Evolutionary conservation across 2,113 vertebrate species (phyloP).

Genomic region (Phylloscopus trochilus): DNA sequence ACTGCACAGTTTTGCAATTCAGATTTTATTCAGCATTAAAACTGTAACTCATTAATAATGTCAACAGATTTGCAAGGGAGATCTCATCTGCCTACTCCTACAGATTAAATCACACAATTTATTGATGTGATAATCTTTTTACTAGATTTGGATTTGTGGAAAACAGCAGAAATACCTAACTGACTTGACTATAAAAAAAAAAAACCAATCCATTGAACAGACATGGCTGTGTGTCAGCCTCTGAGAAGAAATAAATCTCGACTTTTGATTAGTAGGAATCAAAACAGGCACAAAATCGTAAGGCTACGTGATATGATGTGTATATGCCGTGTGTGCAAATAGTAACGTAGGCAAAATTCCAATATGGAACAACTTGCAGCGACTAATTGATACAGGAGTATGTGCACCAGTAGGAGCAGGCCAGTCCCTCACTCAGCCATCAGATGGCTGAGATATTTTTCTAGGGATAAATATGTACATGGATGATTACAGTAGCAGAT

Average conservation of each 20-base stretch:
- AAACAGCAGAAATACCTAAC: neutral
- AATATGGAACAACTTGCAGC: neutral
- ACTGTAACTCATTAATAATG: neutral
- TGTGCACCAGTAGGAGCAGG: neutral
- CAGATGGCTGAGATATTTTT: slow-evolving; percentile 29
- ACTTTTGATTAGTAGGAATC: neutral
- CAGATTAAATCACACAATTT: neutral
- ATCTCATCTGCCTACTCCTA: neutral
- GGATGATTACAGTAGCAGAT: slow-evolving; percentile 33
- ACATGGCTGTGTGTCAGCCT: neutral
- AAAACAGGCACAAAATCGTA: neutral
- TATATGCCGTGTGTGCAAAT: slow-evolving; percentile 40
- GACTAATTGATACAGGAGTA: slow-evolving; percentile 8
- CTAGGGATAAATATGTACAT: slow-evolving; percentile 36
- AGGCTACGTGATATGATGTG: neutral
- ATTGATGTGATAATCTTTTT: neutral
- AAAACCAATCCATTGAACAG: neutral
- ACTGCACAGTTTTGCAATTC: neutral
- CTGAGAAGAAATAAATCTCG: neutral
- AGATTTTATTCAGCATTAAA: slow-evolving; percentile 4
- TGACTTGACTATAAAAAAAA: neutral
- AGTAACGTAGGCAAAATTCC: slow-evolving; percentile 19
- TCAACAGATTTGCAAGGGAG: neutral
- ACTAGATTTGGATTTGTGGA: neutral
- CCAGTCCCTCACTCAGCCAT: neutral